These are phyloP conservation scores for Drosophila seclusa DNA, from an alignment of 2,888 invertebrate genomes.

Conservation along the genomic window DNA sequence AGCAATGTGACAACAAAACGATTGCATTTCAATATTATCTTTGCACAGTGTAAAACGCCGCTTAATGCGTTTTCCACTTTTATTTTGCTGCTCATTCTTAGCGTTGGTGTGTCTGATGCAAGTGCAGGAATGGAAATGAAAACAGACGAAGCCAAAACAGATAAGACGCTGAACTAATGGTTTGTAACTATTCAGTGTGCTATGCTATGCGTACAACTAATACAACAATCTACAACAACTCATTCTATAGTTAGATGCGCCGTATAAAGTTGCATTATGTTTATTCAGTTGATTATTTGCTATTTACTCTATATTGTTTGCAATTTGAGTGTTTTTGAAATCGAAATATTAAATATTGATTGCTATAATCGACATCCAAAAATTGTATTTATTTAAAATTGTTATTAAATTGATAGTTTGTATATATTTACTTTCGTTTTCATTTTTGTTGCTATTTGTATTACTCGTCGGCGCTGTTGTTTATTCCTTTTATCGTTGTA, in stretches of 20 bases:
- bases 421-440: constrained; percentile 76
- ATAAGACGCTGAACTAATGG: background rate
- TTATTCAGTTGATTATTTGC: background rate
- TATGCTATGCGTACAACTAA: too few species aligned
- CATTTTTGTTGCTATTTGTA: constrained; percentile 48
- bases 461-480: constrained; percentile 17
- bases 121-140: background rate
- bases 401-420: constrained; percentile 25
- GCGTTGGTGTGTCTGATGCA: background rate
- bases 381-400: background rate
- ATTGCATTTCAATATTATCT: background rate
- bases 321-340: background rate
- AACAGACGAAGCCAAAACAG: background rate
- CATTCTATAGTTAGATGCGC: background rate
- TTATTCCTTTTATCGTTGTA: constrained; percentile 5
- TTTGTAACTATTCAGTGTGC: background rate
- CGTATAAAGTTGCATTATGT: background rate
- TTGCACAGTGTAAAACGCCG: background rate
- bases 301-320: background rate
- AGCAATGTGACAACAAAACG: background rate
- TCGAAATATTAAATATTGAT: background rate
- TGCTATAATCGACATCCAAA: background rate
- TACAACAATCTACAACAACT: background rate
- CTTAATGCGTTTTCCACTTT: background rate
- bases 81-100: background rate